A percentile compares a stretch with the other conserved stretches of the same genome.
Conservation (phyloP, 2,888 invertebrate species). For the Melanophora roralis region DNA sequence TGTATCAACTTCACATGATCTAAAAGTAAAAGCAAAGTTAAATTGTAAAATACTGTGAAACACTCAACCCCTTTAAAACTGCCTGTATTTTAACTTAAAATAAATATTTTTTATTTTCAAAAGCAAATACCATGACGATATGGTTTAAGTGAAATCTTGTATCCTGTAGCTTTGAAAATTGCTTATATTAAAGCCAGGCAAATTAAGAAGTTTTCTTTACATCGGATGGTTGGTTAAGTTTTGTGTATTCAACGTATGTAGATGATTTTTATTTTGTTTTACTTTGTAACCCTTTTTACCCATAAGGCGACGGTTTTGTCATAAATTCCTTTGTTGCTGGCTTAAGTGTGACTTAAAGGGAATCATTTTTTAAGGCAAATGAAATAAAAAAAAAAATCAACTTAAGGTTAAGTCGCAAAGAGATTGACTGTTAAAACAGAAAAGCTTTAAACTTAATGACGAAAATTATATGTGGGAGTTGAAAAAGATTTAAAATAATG, state of each 20-base stretch:
- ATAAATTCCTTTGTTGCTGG: background rate
- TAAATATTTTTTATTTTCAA: background rate
- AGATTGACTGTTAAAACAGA: too few relatives aligned
- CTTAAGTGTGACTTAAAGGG: background rate
- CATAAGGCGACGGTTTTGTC: background rate
- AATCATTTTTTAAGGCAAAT: background rate
- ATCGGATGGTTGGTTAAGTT: background rate
- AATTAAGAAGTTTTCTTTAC: conserved; percentile 38
- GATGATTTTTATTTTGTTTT: background rate
- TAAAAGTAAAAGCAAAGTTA: conserved; percentile 11
- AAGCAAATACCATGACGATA: background rate
- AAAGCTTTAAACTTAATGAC: too few relatives aligned
- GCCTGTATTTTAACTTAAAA: background rate
- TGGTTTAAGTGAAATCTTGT: conserved; percentile 42
- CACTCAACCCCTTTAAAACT: conserved; percentile 14
- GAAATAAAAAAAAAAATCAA: too few relatives aligned
- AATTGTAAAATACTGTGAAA: conserved; percentile 35
- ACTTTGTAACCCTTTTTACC: background rate
- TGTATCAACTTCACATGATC: background rate
- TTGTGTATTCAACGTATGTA: background rate
- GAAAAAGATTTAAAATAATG: too few relatives aligned
- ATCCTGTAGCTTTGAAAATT: conserved; percentile 24
- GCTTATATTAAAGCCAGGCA: conserved; percentile 40
- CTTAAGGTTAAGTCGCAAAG: too few relatives aligned
- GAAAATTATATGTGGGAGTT: too few relatives aligned